Conservation (phyloP, 2,113 vertebrate genomes). For the Dromiciops gliroides region DNA sequence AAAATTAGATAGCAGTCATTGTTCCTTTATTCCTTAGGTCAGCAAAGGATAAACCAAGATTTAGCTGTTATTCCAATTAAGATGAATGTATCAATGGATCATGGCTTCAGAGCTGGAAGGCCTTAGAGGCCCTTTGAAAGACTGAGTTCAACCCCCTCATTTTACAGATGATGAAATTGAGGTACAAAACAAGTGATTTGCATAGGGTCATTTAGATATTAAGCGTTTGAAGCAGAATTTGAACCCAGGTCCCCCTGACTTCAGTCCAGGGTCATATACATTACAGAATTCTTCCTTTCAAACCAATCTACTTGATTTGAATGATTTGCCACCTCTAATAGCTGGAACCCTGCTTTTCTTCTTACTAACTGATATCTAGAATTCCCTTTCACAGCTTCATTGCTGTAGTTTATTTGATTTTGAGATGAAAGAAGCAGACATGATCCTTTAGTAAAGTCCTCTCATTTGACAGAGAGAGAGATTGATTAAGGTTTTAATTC, state of each 20-base stretch:
- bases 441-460: background rate
- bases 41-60: background rate
- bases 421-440: background rate
- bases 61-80: background rate
- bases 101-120: background rate
- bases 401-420: background rate
- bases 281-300: background rate
- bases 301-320: background rate
- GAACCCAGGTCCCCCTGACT: background rate
- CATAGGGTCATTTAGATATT: background rate
- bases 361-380: background rate
- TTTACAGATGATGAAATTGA: background rate
- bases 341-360: background rate
- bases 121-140: background rate
- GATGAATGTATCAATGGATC: background rate
- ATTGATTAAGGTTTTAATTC: background rate
- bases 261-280: background rate
- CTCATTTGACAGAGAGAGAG: background rate
- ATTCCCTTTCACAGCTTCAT: background rate
- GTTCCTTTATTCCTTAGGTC: background rate
- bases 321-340: background rate
- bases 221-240: background rate
- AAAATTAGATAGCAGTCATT: background rate
- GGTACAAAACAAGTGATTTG: background rate
- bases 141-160: background rate